Evolutionary conservation across 2,113 vertebrate species (phyloP).

Genomic region (Epinephelus lanceolatus): DNA sequence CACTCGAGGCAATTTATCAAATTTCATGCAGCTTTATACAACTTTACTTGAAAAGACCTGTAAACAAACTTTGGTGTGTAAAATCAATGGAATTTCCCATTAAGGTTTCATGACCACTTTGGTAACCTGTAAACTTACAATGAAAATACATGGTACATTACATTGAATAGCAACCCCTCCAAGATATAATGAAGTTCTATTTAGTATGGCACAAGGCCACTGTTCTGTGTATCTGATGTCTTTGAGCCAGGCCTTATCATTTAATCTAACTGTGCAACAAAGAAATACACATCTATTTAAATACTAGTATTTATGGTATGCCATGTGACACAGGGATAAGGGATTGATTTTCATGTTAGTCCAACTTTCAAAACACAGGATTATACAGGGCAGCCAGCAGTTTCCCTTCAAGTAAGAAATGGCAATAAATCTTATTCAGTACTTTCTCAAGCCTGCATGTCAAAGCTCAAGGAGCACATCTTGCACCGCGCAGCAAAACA

Average conservation of each 20-base stretch:
- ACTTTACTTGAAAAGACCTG: too few species aligned
- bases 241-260: slow-evolving; percentile 10
- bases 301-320: slow-evolving; percentile 28
- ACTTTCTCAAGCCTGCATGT: slow-evolving; percentile 60
- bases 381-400: slow-evolving; percentile 44
- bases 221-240: background rate
- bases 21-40: too few species aligned
- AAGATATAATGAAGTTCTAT: background rate
- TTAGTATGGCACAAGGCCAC: slow-evolving; percentile 19
- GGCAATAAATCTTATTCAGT: slow-evolving; percentile 52
- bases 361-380: slow-evolving; percentile 56
- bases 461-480: slow-evolving; percentile 69
- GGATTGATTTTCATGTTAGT: slow-evolving; percentile 52
- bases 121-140: background rate
- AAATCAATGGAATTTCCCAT: too few species aligned
- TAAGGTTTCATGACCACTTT: too few species aligned
- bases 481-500: slow-evolving; percentile 57
- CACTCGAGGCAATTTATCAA: too few species aligned
- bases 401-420: slow-evolving; percentile 50
- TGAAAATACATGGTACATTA: background rate
- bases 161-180: background rate
- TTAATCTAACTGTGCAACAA: slow-evolving; percentile 37
- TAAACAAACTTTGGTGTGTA: background rate
- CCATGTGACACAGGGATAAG: slow-evolving; percentile 17
- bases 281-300: slow-evolving; percentile 46